Evolutionary conservation across 1,140 invertebrate genomes (phyloP), one percentile per base, ranked within the genome.

Genomic region (Trichonephila inaurata): DNA sequence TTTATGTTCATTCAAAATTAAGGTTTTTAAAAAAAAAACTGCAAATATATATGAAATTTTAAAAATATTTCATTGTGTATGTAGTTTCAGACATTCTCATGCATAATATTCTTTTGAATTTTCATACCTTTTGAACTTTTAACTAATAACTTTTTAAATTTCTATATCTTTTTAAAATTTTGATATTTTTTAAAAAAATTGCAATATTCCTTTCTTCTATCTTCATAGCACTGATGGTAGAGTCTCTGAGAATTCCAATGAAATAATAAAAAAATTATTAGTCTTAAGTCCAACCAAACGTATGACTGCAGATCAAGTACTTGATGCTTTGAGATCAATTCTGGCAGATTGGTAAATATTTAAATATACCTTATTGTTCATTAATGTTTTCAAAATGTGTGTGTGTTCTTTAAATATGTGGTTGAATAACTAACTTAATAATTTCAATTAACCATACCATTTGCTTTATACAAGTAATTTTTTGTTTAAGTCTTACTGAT

Each of bases 301-400:
- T 91, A 95, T 97, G 94, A 97, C 97, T 18, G 97, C 97, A 5
- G 94, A 95, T 7, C 96, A 97, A 95, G 97, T 97, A 6, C 95
- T 97, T n/a, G 96, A 96, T 95, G 95, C 95, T 24, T 95, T 97
- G 8, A 95, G 95, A 5, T 95, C 95, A 12, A 96, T 97, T 92
- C 96, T 97, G 88, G 95, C 95, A 18, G 96, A 95, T 62, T 96
- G 96, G 95, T 96, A 95, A 95, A 91, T 93, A 61, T 19, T 5
- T 96, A 95, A 95, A 91, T 93, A 61, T 19, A 16, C 10, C 6
- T 61, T 21, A 40, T 19, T 64, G 62, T 58, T 87, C 7, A 24
- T 5, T 21, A 33, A 14, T 28, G 8, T 12, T 51, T 8, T 51
- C 10, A 10, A 10, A 12, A 12, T 51, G 51, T 51, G 51, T 10